Percentiles rank a stretch among this genome's conserved stretches.
phyloP scores from a whole-genome alignment of 2,888 invertebrate species.

The Synergus itoensis region DNA sequence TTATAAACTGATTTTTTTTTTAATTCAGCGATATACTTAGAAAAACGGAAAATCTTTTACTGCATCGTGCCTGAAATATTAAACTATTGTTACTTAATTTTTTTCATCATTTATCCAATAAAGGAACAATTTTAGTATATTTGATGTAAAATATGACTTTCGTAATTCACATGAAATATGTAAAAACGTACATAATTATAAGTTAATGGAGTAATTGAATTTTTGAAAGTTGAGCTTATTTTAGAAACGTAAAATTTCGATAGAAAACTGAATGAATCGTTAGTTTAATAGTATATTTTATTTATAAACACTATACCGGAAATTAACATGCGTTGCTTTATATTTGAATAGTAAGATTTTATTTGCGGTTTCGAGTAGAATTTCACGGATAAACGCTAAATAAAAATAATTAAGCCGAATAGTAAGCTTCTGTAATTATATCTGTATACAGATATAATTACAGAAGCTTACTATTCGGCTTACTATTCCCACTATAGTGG shows the following conservation, averaged over 20 bases:
- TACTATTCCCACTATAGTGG: no score
- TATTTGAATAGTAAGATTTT: neutral
- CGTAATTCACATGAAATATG: neutral
- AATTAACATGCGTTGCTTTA: neutral
- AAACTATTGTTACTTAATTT: no score
- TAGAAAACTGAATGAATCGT: neutral
- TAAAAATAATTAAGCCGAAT: neutral
- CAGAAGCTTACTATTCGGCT: neutral
- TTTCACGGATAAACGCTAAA: neutral
- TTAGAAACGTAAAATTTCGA: neutral
- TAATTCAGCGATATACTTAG: no score
- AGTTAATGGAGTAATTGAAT: neutral
- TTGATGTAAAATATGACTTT: neutral
- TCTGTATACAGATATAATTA: neutral
- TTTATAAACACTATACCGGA: neutral
- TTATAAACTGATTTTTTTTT: neutral
- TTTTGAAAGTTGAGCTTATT: neutral
- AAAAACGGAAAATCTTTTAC: no score
- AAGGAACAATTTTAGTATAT: no score
- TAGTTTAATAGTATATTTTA: neutral
- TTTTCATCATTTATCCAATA: no score
- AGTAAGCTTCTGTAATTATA: neutral
- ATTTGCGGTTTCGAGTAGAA: neutral
- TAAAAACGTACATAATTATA: no score
- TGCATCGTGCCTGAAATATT: no score